Percentiles rank a stretch among this genome's conserved stretches.
These are phyloP conservation scores for Mohoua ochrocephala DNA, from an alignment of 2,113 vertebrate species.

Conservation along the genomic window DNA sequence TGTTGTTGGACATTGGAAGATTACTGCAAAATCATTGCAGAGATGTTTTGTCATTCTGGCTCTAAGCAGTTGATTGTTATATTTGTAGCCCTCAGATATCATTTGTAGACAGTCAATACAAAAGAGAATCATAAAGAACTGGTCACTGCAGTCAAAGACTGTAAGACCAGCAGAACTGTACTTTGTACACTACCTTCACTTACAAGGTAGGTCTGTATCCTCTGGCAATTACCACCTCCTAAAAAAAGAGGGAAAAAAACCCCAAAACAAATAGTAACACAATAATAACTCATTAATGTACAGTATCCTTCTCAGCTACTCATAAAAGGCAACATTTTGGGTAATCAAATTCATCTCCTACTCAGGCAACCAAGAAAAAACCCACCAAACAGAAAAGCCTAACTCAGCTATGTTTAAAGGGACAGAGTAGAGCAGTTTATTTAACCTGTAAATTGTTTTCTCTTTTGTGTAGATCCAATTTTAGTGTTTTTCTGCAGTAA, in stretches of 20 bases:
- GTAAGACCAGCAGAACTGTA: not conserved
- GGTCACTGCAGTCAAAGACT: not conserved
- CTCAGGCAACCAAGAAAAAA: not conserved
- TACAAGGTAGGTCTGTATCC: not conserved
- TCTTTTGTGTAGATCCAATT: not conserved
- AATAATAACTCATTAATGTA: not conserved
- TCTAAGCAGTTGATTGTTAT: not conserved
- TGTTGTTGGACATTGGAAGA: not conserved
- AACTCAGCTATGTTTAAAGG: not conserved
- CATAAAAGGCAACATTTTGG: not conserved
- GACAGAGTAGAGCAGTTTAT: not conserved
- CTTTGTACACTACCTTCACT: not conserved
- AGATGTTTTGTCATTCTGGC: not conserved
- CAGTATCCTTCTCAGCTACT: not conserved
- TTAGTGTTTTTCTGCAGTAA: not conserved
- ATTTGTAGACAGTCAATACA: not conserved
- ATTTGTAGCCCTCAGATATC: not conserved
- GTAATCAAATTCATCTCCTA: not conserved
- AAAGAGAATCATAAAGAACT: not conserved
- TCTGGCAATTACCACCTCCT: not conserved
- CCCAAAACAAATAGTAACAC: not conserved
- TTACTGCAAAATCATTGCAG: not conserved
- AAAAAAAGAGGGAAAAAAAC: fast-evolving
- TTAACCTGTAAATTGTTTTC: not conserved
- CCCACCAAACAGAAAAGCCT: not conserved